These are phyloP conservation scores for Sphinx pinastri DNA, from an alignment of 2,888 invertebrate genomes.

Conservation along the genomic window DNA sequence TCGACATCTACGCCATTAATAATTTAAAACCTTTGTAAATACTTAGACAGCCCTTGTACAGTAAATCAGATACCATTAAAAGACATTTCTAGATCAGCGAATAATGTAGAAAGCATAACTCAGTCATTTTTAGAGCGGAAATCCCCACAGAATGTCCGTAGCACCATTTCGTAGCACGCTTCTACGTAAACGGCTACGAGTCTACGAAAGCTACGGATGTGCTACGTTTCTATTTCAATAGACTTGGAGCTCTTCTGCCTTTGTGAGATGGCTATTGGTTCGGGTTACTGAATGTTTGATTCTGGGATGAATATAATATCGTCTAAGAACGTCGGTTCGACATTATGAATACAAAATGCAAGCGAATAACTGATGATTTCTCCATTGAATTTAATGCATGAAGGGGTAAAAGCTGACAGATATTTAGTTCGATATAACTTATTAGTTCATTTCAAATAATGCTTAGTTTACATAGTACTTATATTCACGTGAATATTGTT, in stretches of 20 bases:
- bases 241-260: not conserved
- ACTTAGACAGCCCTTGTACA: not conserved
- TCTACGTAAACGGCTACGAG: constrained; percentile 16
- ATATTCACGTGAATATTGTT: too few species aligned
- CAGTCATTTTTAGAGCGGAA: not conserved
- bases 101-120: not conserved
- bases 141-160: not conserved
- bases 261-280: not conserved
- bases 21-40: not conserved
- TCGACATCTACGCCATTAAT: too few species aligned
- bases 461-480: too few species aligned
- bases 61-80: constrained; percentile 1
- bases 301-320: not conserved
- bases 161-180: constrained; percentile 1
- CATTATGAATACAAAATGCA: constrained; percentile 1
- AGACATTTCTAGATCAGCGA: constrained; percentile 6
- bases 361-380: not conserved
- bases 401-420: too few species aligned
- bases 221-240: constrained; percentile 10
- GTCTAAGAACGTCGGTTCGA: not conserved
- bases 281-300: not conserved
- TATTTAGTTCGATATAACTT: too few species aligned
- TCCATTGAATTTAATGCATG: too few species aligned
- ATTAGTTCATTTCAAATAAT: too few species aligned
- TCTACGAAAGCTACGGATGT: constrained; percentile 2